Base-by-base conservation (phyloP, 2,888 invertebrate genomes). In the Globia sparganii region DNA sequence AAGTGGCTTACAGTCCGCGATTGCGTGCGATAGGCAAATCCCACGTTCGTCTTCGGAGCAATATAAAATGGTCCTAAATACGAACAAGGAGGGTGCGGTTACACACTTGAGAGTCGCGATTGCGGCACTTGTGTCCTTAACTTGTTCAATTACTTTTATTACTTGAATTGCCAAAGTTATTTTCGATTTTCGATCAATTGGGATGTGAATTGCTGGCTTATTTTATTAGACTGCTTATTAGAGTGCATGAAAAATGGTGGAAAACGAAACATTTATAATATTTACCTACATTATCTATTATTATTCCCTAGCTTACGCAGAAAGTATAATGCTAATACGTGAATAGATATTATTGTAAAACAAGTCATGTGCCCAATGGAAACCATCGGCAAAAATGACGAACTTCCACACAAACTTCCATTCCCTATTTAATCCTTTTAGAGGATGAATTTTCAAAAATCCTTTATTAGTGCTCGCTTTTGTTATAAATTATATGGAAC, bases 21-120 rank as follows among this genome's bases (percentile, higher is more conserved):
- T 95, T 94, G 94, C 93, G 92, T 94, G 90, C 89, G 95, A 95
- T 95, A 94, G 91, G 93, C 92, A 93, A 94, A 94, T 93, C 94
- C 92, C 85, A 86, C 89, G 89, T 93, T 91, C 90, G 91, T 92
- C 92, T 91, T 88, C 86, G 81, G 83, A 88, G 89, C 87, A 89
- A 91, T 92, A 94, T 93, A 92, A 91, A 93, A 92, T 88, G 89
- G 87, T 77, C 87, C 87, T 92, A 91, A 88, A 91, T 91, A 91
- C 89, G 83, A 83, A 88, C 85, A 85, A 85, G 88, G 89, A 85
- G 87, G 88, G 85, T 86, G 79, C 70, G 77, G 80, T 77, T 75
- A 79, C 77, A 77, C 65, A 53, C 69, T 56, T 69, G 70, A 71
- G 81, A 74, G 68, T 70, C 28, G 65, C 82, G 81, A 85, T 84